Evolutionary conservation across 2,113 vertebrate species (phyloP).

Genomic region (Ranitomeya imitator): DNA sequence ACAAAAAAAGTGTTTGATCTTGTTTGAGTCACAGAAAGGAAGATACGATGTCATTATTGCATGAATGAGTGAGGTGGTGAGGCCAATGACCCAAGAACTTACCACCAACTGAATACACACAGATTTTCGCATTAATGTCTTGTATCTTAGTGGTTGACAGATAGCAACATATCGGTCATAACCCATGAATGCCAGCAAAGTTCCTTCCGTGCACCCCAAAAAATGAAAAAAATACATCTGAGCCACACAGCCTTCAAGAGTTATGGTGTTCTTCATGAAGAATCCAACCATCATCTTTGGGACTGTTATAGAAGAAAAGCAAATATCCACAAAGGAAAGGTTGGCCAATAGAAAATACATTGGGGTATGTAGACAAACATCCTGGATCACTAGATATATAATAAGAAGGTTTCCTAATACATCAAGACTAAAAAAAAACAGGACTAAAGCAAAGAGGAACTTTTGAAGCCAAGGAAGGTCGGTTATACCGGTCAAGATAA

Average conservation of each 20-base stretch:
- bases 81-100: neutral
- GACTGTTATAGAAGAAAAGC: slow-evolving; percentile 6
- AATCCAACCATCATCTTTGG: slow-evolving; percentile 30
- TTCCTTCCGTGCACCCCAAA: slow-evolving; percentile 1
- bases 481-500: neutral
- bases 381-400: neutral
- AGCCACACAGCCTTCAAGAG: neutral
- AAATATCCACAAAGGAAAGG: slow-evolving; percentile 26
- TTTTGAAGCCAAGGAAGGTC: neutral
- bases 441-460: neutral
- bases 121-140: neutral
- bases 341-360: slow-evolving; percentile 37
- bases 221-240: slow-evolving; percentile 23
- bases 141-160: slow-evolving; percentile 36
- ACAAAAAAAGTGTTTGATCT: slow-evolving; percentile 29
- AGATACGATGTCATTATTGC: slow-evolving; percentile 11
- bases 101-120: neutral
- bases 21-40: slow-evolving; percentile 1
- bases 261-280: neutral
- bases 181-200: neutral
- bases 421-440: slow-evolving; percentile 1
- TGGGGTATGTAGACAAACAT: neutral
- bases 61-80: neutral
- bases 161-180: slow-evolving; percentile 41
- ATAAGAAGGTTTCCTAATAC: slow-evolving; percentile 1